Conservation (phyloP, 2,888 invertebrate genomes). For the Linnaemya vulpina region DNA sequence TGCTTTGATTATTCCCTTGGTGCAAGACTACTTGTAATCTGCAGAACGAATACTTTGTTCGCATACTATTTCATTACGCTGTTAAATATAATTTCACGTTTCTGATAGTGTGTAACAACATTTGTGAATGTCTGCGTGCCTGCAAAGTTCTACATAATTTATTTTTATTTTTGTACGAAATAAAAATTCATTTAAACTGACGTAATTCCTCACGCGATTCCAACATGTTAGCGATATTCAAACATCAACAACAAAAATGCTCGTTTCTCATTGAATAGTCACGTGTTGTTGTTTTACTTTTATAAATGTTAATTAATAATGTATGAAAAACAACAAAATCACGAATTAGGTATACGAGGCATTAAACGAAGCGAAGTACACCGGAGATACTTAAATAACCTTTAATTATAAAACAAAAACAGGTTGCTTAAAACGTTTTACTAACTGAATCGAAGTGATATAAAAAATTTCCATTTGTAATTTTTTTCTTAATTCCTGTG, state of each 20-base stretch:
- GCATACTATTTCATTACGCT: background rate
- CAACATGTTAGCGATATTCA: conserved; percentile 77
- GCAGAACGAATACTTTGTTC: background rate
- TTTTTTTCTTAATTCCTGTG: conserved; percentile 1
- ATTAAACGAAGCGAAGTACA: conserved; percentile 1
- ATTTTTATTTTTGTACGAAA: conserved; percentile 30
- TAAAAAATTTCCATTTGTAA: conserved; percentile 44
- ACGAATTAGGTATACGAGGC: conserved; percentile 1
- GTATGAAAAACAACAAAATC: conserved; percentile 28
- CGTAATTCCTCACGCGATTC: conserved; percentile 83
- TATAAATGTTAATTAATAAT: conserved; percentile 42
- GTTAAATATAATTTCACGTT: conserved; percentile 36
- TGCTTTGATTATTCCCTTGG: background rate
- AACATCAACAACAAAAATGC: conserved; percentile 41
- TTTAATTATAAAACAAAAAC: conserved; percentile 25
- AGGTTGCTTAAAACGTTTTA: conserved; percentile 9
- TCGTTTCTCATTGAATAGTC: conserved; percentile 58
- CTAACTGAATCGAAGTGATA: conserved; percentile 17
- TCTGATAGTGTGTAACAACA: conserved; percentile 21
- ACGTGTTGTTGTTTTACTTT: conserved; percentile 66
- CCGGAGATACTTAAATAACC: conserved; percentile 16
- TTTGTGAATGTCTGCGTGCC: background rate
- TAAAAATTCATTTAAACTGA: conserved; percentile 80
- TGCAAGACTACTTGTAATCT: background rate
- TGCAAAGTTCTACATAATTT: background rate